Conservation (phyloP, 2,888 invertebrate genomes). For the Parnassius glacialis region DNA sequence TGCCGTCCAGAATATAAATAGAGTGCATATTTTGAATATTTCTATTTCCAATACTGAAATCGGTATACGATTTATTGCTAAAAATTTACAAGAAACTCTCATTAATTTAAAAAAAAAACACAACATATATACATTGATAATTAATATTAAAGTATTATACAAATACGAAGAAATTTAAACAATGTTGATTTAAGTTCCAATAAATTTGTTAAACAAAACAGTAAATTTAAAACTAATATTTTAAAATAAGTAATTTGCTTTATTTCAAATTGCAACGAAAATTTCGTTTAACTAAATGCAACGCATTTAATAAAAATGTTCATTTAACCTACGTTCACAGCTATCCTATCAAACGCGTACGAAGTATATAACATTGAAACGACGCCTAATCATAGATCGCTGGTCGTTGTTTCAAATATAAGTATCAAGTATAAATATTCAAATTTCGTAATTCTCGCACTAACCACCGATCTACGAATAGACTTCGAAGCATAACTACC, state of each 20-base stretch:
- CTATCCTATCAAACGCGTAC: constrained; percentile 22
- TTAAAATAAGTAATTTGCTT: not conserved
- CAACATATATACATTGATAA: constrained; percentile 4
- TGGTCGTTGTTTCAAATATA: constrained; percentile 12
- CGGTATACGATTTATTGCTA: constrained; percentile 57
- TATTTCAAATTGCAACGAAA: constrained; percentile 9
- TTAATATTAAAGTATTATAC: not conserved
- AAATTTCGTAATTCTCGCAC: constrained; percentile 11
- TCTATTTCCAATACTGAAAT: constrained; percentile 57
- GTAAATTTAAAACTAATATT: not conserved
- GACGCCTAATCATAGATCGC: constrained; percentile 13
- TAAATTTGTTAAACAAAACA: not conserved
- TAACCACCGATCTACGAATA: constrained; percentile 16
- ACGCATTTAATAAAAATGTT: constrained; percentile 37
- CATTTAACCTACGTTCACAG: constrained; percentile 31
- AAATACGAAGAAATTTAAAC: not conserved
- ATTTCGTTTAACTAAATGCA: constrained; percentile 33
- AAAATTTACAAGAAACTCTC: constrained; percentile 43
- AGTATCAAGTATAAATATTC: constrained; percentile 18
- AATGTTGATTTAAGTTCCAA: too few species aligned
- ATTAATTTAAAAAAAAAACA: constrained; percentile 2
- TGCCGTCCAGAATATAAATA: constrained; percentile 27
- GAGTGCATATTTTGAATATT: constrained; percentile 26
- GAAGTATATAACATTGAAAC: constrained; percentile 29
- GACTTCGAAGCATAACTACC: constrained; percentile 51